Evolutionary conservation across 2,797 vertebrate genomes (phyloP), one percentile per base, ranked within the genome.

Genomic region (Scarus forsteni): DNA sequence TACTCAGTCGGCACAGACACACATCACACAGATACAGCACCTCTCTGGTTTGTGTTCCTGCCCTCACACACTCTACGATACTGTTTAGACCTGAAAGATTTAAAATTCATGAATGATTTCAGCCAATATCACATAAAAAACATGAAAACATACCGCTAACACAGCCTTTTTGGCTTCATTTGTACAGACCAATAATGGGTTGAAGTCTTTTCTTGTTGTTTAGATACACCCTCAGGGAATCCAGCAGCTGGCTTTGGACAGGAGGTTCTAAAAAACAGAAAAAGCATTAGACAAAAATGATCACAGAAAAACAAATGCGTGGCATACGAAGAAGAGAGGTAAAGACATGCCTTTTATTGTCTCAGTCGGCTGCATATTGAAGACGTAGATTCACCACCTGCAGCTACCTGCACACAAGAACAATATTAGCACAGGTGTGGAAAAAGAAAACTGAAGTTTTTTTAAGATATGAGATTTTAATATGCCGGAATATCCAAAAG

Each of bases 171-270:
- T 7, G 7, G 6, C 34, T 45, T 40, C 49, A 6, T 52, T 50
- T 13, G 16, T n/a, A 80, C 87, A 59, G 27, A 94, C 93, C 93
- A 70, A 94, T 90, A 5, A 94, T 91, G 52, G 93, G 93, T 49
- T 94, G 93, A 2, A 91, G 79, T 84, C 93, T 84, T 65, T 60
- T 78, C 66, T 75, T 83, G 76, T 85, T 92, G 83, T 79, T 85
- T 60, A 94, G 75, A 77, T 93, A 94, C 15, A 54, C 49, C 68
- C 60, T 80, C 54, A 94, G 85, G 49, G 91, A 92, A 11, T 85
- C 68, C 12, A 85, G 80, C 68, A 93, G 82, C 57, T 85, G 79
- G 44, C 92, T 91, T 44, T 51, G 71, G 45, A 42, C 60, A 45
- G 67, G 72, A 60, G 43, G 13, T 0, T 60, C 89, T 90, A 13